Percentiles rank a stretch among this genome's conserved stretches.
Conservation (phyloP, 1,140 invertebrate genomes). For the Dendroctonus ponderosae region DNA sequence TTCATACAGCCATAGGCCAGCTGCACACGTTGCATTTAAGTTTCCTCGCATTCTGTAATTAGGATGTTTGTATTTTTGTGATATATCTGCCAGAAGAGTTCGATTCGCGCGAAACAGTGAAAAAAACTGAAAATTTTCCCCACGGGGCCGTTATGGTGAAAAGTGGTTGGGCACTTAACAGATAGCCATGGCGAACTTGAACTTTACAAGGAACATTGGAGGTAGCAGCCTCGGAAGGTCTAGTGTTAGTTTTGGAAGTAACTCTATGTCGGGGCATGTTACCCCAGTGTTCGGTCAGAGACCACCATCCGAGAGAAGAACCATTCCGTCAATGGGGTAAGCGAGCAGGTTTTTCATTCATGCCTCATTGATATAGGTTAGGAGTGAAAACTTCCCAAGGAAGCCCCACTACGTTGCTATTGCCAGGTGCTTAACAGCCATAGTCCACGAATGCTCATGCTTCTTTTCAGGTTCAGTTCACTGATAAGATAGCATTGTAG, state of each 20-base stretch:
- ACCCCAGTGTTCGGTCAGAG: constrained; percentile 75
- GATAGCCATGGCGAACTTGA: constrained; percentile 56
- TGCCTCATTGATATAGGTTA: too few relatives aligned
- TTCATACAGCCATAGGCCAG: too few relatives aligned
- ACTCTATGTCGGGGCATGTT: constrained; percentile 66
- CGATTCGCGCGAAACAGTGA: constrained; percentile 28
- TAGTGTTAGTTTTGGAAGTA: constrained; percentile 60
- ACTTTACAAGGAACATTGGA: constrained; percentile 55
- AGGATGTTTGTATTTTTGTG: constrained; percentile 48
- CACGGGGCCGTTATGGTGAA: constrained; percentile 43
- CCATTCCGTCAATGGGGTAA: constrained; percentile 68
- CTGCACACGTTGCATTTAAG: constrained; percentile 37
- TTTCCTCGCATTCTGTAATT: constrained; percentile 37
- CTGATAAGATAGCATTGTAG: too few relatives aligned
- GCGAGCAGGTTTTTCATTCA: constrained; percentile 28
- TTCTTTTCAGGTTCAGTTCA: too few relatives aligned
- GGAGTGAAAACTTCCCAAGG: too few relatives aligned
- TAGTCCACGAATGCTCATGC: too few relatives aligned
- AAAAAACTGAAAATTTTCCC: constrained; percentile 30
- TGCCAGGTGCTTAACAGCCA: too few relatives aligned
- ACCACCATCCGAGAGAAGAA: constrained; percentile 72
- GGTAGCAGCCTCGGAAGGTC: constrained; percentile 59
- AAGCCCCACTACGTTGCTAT: too few relatives aligned
- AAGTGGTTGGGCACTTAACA: constrained; percentile 37
- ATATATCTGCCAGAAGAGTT: constrained; percentile 33